Base-by-base conservation (phyloP, 2,113 vertebrate species). In the Menura novaehollandiae region DNA sequence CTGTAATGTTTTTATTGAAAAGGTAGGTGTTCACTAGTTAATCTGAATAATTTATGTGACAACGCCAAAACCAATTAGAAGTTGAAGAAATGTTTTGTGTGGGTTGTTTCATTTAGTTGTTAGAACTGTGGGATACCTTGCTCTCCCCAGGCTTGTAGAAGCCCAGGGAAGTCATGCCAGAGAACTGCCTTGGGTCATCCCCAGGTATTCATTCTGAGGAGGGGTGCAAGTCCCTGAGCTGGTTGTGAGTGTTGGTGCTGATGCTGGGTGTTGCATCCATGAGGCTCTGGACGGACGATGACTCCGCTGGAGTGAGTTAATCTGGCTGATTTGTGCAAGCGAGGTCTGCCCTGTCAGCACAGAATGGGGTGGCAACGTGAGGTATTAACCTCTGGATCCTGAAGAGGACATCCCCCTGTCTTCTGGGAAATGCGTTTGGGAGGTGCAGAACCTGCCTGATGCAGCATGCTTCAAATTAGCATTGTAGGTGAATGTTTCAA, bases 401-500 rank as follows among this genome's bases (percentile, higher is more conserved):
- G 67, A 55, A 47, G 7, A 85, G 15, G 37, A 86, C 35, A 63
- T 51, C 2, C 30, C 41, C 26, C 30, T 0, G 1, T 43, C 27
- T 87, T 76, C 67, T 88, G 74, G 64, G 59, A 88, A 80, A 23
- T 4, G 5, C 41, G 14, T 67, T 95, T 76, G 72, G 71, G 89
- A 94, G 90, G 75, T 80, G 46, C 59, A 67, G 55, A 43, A 60
- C 63, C 59, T 88, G 55, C 83, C 82, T 95, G 88, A 91, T 80
- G 72, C 46, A 71, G 82, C 75, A 69, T 79, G 89, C 3, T 6
- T 76, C 53, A 16, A 71, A 92, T 95, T 89, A 93, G 59, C 80
- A 59, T 77, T 51, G 78, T 66, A 67, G 67, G 78, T 84, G 78
- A 94, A n/a, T 55, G 78, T 95, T 94, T 96, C 92, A 94, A 95